phyloP scores from a whole-genome alignment of 2,888 invertebrate species.

The Latrodectus elegans region DNA sequence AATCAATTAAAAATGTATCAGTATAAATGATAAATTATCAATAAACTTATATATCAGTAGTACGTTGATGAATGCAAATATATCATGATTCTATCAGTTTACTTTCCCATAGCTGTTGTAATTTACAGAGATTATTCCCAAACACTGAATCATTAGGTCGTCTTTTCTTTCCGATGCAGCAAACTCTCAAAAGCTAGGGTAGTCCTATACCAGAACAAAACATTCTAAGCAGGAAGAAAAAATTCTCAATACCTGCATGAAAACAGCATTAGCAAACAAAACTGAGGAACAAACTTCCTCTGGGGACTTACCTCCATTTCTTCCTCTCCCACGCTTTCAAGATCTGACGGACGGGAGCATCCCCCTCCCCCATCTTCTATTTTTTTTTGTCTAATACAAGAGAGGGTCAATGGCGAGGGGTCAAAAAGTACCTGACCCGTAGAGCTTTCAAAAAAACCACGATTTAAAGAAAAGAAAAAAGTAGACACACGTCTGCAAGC shows the following conservation, averaged over 20 bases:
- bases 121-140: no score
- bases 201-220: neutral
- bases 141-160: no score
- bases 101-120: no score
- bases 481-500: slow-evolving; percentile 4
- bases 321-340: slow-evolving; percentile 49
- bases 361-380: neutral
- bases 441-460: slow-evolving; percentile 29
- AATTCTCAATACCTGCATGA: slow-evolving; percentile 17
- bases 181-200: no score
- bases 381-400: neutral
- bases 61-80: no score
- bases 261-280: slow-evolving; percentile 51
- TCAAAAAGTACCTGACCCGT: slow-evolving; percentile 64
- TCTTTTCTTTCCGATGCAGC: no score
- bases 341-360: slow-evolving; percentile 4
- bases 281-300: slow-evolving; percentile 58
- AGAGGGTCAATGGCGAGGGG: slow-evolving; percentile 42
- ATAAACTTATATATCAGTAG: no score
- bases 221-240: neutral
- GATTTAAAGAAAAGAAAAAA: neutral
- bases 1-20: no score
- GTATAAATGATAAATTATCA: no score
- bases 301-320: neutral
- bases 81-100: no score